phyloP scores from a whole-genome alignment of 2,888 invertebrate species.

The Cosmia pyralina region DNA sequence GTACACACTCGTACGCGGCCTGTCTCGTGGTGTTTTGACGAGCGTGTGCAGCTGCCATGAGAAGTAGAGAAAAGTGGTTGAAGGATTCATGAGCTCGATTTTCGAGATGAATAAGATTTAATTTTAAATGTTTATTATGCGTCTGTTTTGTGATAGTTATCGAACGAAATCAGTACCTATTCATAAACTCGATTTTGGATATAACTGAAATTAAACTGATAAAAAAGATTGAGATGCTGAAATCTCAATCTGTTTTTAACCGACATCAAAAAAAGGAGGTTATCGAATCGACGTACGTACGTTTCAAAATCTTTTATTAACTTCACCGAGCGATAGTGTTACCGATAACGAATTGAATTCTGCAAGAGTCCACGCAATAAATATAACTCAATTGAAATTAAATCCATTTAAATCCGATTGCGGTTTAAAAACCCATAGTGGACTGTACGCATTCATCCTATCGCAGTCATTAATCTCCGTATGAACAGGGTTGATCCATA shows the following conservation, averaged over 20 bases:
- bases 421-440: conserved; percentile 33
- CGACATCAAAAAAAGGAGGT: too few relatives aligned
- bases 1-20: too few relatives aligned
- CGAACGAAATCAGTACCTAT: too few relatives aligned
- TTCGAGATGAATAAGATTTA: too few relatives aligned
- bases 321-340: neutral
- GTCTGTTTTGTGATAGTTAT: too few relatives aligned
- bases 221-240: too few relatives aligned
- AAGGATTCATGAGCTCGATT: too few relatives aligned
- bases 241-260: neutral
- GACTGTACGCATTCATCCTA: conserved; percentile 41
- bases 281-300: too few relatives aligned
- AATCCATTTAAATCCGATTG: conserved; percentile 38
- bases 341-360: neutral
- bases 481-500: conserved; percentile 61
- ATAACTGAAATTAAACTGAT: neutral
- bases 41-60: too few relatives aligned
- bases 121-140: too few relatives aligned
- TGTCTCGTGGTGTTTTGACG: too few relatives aligned
- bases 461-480: conserved; percentile 61
- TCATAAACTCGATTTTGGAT: neutral
- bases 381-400: conserved; percentile 18
- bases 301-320: neutral
- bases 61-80: too few relatives aligned
- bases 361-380: neutral